A percentile compares a stretch with the other conserved stretches of the same genome.
Conservation (phyloP, 2,888 invertebrate species). For the Harmothoe impar region DNA sequence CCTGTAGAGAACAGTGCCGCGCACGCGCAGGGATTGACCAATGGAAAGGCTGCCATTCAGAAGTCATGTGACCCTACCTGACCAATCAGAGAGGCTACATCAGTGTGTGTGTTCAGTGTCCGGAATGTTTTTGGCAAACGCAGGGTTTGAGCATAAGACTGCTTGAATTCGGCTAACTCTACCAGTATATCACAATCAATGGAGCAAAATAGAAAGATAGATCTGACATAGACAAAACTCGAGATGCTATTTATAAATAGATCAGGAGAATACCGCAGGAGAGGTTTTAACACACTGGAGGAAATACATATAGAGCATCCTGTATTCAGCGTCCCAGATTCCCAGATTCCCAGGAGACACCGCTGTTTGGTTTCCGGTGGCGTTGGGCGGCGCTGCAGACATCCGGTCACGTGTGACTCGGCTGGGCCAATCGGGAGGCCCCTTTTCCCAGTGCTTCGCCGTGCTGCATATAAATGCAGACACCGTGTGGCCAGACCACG, state of each 20-base stretch:
- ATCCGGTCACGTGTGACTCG: constrained; percentile 23
- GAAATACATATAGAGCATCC: background rate
- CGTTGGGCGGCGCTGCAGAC: background rate
- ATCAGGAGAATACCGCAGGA: too few species aligned
- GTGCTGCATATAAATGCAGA: background rate
- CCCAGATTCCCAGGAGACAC: background rate
- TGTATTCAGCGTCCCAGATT: background rate
- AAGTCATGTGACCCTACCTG: background rate
- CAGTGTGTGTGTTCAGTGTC: too few species aligned
- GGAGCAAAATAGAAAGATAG: too few species aligned
- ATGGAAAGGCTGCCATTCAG: background rate
- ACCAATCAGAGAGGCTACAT: too few species aligned
- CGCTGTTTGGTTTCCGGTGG: background rate
- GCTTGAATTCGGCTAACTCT: too few species aligned
- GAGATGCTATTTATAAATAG: too few species aligned
- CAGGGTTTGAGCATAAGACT: too few species aligned
- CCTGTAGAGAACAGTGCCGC: background rate
- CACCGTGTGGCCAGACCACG: background rate
- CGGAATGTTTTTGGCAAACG: too few species aligned
- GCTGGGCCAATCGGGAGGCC: constrained; percentile 5
- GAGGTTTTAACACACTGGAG: background rate
- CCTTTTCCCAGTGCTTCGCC: background rate
- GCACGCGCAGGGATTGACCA: background rate
- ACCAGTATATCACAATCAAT: too few species aligned
- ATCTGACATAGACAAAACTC: too few species aligned